Base-by-base conservation (phyloP, 2,797 vertebrate genomes). In the Limnodromus scolopaceus region DNA sequence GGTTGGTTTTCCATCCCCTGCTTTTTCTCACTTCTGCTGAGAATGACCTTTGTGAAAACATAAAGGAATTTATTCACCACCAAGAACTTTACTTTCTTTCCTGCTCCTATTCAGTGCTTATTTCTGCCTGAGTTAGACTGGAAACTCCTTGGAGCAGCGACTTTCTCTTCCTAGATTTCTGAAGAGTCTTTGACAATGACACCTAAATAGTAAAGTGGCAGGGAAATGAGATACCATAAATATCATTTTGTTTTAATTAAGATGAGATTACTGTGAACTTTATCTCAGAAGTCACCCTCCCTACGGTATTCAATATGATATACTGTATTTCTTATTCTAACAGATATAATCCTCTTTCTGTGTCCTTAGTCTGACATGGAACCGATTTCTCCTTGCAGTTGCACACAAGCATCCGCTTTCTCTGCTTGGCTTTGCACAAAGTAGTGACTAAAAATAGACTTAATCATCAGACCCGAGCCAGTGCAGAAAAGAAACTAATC, bases 201-300 rank as follows among this genome's bases (percentile, higher is more conserved):
- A 84, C 92, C 77, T 92, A 91, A 64, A 92, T 80, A 95, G 91
- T 69, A 65, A 96, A 94, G 66, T 63, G 54, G 16, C 1, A 0
- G 28, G n/a, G 49, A 92, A 88, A 96, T 68, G 57, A 86, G 81
- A 85, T 89, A 71, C 46, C 24, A 51, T 89, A 95, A 91, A 68
- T 86, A 96, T 97, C 17, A 90, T 94, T 97, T 97, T 87, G 30
- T 91, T 95, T 96, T 94, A 96, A 96, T 94, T 91, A 97, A 93
- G 45, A 82, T 89, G 77, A 93, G 87, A 95, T 96, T 96, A 95
- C 60, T 82, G 30, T 72, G 87, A 90, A 81, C 84, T 96, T 94
- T 79, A 95, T 89, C 64, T 86, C 58, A 82, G 78, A 93, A 93
- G 41, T 49, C 24, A 72, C 34, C 34, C 38, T 96, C 83, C 84